A percentile compares a stretch with the other conserved stretches of the same genome.
Evolutionary conservation across 2,797 vertebrate species (phyloP).

Genomic region (Chromis chromis): DNA sequence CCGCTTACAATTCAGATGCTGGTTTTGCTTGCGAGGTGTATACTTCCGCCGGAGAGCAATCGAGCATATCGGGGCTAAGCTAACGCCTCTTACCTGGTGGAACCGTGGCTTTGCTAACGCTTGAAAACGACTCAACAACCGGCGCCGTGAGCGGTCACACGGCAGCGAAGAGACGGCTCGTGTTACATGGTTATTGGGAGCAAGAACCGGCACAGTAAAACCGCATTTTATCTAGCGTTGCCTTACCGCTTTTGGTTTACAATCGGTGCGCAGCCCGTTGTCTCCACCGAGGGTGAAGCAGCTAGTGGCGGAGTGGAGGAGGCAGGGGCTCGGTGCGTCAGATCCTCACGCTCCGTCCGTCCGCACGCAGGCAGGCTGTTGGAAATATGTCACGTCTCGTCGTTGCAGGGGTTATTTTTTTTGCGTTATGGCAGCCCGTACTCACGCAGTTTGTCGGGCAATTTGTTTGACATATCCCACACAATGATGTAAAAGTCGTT

Average conservation of each 20-base stretch:
- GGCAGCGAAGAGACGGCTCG: constrained; percentile 26
- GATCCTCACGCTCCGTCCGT: constrained; percentile 46
- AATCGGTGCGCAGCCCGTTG: constrained; percentile 63
- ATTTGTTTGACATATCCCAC: not conserved
- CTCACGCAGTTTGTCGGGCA: not conserved
- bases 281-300: constrained; percentile 53
- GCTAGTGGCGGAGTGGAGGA: constrained; percentile 52
- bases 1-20: not conserved
- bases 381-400: constrained; percentile 53
- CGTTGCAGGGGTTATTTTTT: constrained; percentile 1
- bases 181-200: constrained; percentile 2
- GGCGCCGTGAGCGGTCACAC: constrained; percentile 67
- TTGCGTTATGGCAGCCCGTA: not conserved
- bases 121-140: constrained; percentile 63
- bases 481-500: not conserved
- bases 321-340: constrained; percentile 54
- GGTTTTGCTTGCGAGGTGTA: constrained; percentile 6
- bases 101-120: constrained; percentile 55
- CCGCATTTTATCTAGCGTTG: constrained; percentile 31
- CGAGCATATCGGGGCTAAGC: constrained; percentile 65
- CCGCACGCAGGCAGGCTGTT: constrained; percentile 54
- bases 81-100: constrained; percentile 67
- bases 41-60: not conserved
- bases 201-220: constrained; percentile 2
- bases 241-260: constrained; percentile 73